Evolutionary conservation across 2,888 invertebrate genomes (phyloP).

Genomic region (Plagodis pulveraria): DNA sequence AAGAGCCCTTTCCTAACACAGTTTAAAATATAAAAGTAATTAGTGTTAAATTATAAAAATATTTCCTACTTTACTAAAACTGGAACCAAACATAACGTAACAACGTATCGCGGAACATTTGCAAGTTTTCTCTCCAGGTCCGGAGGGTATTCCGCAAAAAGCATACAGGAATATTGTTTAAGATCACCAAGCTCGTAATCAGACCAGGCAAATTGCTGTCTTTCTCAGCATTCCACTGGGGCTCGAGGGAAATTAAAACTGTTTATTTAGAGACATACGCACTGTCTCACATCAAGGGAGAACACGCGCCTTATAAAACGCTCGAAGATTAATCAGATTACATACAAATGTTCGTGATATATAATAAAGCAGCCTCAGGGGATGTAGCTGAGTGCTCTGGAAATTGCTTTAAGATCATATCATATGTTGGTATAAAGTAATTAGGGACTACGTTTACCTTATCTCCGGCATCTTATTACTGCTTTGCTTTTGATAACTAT

Average conservation of each 20-base stretch:
- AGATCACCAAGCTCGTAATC: conserved; percentile 59
- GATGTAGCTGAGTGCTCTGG: conserved; percentile 27
- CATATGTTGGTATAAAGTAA: conserved; percentile 27
- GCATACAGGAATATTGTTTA: conserved; percentile 24
- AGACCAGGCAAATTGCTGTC: conserved; percentile 61
- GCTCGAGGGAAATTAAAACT: conserved; percentile 71
- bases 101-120: not conserved
- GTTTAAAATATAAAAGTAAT: too few relatives aligned
- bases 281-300: conserved; percentile 50
- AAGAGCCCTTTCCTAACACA: too few relatives aligned
- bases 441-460: conserved; percentile 20
- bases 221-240: conserved; percentile 48
- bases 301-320: conserved; percentile 38
- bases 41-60: too few relatives aligned
- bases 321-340: conserved; percentile 35
- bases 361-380: conserved; percentile 27
- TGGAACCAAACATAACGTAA: too few relatives aligned
- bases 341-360: conserved; percentile 33
- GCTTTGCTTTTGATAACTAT: too few relatives aligned
- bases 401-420: conserved; percentile 36
- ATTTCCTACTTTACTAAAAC: too few relatives aligned
- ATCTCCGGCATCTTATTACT: conserved; percentile 7
- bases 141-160: too few relatives aligned
- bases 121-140: not conserved
- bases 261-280: conserved; percentile 57